Evolutionary conservation across 1,140 invertebrate genomes (phyloP).

Genomic region (Coptotermes formosanus): DNA sequence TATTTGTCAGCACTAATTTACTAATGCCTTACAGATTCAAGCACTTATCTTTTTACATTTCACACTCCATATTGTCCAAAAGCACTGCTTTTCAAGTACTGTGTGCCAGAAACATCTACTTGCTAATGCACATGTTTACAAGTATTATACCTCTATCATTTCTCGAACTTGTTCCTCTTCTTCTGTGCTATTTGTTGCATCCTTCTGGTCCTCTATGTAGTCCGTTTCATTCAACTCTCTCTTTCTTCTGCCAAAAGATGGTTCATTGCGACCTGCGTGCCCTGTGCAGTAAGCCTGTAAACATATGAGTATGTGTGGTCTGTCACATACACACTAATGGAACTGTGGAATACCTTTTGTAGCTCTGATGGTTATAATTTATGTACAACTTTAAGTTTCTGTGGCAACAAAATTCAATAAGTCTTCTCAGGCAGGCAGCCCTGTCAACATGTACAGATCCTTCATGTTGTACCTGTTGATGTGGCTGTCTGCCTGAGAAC

Average conservation of each 20-base stretch:
- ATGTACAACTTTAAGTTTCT: no score
- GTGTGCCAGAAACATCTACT: not conserved
- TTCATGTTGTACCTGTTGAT: no score
- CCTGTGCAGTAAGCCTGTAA: constrained; percentile 72
- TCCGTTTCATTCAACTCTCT: constrained; percentile 59
- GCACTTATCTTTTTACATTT: no score
- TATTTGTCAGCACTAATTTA: no score
- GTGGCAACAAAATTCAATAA: no score
- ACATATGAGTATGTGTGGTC: not conserved
- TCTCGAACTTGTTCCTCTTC: constrained; percentile 72
- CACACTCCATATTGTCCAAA: not conserved
- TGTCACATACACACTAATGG: no score
- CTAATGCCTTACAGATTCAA: no score
- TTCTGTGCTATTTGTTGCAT: constrained; percentile 45
- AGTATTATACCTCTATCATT: constrained; percentile 72
- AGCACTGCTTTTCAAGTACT: not conserved
- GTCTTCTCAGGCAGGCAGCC: no score
- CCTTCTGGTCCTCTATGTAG: constrained; percentile 41
- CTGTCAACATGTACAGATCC: no score
- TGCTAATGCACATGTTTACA: constrained; percentile 8
- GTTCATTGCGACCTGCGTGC: constrained; percentile 70
- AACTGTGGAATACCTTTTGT: no score
- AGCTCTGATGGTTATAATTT: no score
- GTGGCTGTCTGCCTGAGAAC: no score
- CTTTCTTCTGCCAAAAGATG: constrained; percentile 72